phyloP scores from a whole-genome alignment of 2,888 invertebrate genomes.

The Parnassius glacialis region DNA sequence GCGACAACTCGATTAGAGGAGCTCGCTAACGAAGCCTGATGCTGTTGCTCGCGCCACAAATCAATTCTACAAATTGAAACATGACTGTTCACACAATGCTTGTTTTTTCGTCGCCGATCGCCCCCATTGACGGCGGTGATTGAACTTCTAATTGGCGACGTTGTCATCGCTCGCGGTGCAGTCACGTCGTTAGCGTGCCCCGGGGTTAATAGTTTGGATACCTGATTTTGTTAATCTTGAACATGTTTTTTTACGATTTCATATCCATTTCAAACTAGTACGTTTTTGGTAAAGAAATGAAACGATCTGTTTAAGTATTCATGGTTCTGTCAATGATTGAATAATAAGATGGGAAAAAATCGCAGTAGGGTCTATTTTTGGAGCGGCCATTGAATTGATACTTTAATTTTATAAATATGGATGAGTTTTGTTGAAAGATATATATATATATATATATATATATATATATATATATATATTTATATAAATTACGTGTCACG shows the following conservation, averaged over 20 bases:
- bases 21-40: conserved; percentile 31
- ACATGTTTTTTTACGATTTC: background rate
- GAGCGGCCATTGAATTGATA: too few relatives aligned
- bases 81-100: conserved; percentile 48
- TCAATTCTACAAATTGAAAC: conserved; percentile 71
- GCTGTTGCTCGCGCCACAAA: conserved; percentile 54
- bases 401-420: too few relatives aligned
- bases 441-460: too few relatives aligned
- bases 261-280: background rate
- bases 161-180: conserved; percentile 46
- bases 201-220: conserved; percentile 41
- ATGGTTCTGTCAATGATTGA: too few relatives aligned
- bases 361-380: too few relatives aligned
- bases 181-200: conserved; percentile 45
- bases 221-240: conserved; percentile 3
- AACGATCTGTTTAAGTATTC: background rate
- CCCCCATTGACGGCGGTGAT: conserved; percentile 57
- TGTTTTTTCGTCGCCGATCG: conserved; percentile 46
- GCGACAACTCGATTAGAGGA: conserved; percentile 46
- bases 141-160: conserved; percentile 70
- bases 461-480: too few relatives aligned
- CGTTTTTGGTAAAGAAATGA: background rate
- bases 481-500: too few relatives aligned
- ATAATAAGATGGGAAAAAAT: too few relatives aligned
- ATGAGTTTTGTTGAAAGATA: too few relatives aligned